phyloP scores from a whole-genome alignment of 2,113 vertebrate genomes.

The Cinclus mexicanus region DNA sequence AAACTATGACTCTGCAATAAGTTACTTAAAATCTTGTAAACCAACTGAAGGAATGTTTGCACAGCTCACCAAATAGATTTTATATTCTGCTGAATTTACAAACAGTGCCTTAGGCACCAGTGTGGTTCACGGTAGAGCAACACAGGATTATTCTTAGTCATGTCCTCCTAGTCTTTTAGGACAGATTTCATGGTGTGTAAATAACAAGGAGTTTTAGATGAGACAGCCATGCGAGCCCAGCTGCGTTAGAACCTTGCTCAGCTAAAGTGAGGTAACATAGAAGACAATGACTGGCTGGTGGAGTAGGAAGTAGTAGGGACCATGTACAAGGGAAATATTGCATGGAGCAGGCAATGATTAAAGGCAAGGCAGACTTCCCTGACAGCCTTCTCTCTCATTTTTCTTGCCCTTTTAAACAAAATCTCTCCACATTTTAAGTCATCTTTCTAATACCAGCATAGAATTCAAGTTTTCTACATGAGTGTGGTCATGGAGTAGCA shows the following conservation, averaged over 20 bases:
- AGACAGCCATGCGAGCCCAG: neutral
- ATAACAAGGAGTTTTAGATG: neutral
- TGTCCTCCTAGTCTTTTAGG: neutral
- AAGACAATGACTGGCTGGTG: neutral
- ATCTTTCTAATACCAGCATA: neutral
- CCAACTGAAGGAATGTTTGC: neutral
- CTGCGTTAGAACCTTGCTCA: neutral
- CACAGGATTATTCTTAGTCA: neutral
- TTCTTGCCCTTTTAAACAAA: neutral
- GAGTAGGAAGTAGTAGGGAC: neutral
- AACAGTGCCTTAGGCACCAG: neutral
- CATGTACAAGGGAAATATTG: neutral
- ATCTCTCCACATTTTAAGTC: neutral
- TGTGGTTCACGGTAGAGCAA: neutral
- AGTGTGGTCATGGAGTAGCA: fast-evolving
- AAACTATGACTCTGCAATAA: neutral
- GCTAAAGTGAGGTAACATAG: neutral
- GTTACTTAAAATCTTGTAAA: neutral
- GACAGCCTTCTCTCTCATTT: neutral
- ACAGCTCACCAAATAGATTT: neutral
- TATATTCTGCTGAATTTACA: neutral
- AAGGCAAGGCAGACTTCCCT: neutral
- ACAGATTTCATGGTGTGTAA: neutral
- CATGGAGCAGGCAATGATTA: neutral
- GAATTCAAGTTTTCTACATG: neutral